These are phyloP conservation scores for Apamea crenata DNA, from an alignment of 2,888 invertebrate species.

Conservation along the genomic window DNA sequence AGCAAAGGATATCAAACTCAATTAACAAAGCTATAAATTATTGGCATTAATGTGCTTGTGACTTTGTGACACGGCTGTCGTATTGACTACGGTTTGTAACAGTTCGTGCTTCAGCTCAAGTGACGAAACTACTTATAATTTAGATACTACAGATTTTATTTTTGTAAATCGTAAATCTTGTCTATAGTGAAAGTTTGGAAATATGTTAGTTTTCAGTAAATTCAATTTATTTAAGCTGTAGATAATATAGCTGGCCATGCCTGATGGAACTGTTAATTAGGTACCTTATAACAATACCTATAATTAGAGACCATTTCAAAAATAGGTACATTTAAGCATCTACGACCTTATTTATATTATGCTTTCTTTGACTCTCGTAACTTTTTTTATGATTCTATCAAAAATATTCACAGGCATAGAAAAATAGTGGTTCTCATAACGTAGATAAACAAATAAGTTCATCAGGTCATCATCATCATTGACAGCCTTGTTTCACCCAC, in stretches of 20 bases:
- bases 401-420: not conserved
- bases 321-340: not conserved
- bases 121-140: slow-evolving; percentile 15
- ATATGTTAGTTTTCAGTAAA: not conserved
- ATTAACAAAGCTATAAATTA: slow-evolving; percentile 66
- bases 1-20: slow-evolving; percentile 62
- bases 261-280: not conserved
- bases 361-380: not conserved
- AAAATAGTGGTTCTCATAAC: not conserved
- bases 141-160: not conserved
- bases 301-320: not conserved
- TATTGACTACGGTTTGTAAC: slow-evolving; percentile 23
- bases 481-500: not conserved
- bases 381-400: not conserved
- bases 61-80: slow-evolving; percentile 45
- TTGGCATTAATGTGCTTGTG: slow-evolving; percentile 45
- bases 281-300: not conserved
- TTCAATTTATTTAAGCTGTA: not conserved
- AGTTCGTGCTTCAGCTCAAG: slow-evolving; percentile 16
- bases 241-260: not conserved
- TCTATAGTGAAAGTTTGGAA: not conserved
- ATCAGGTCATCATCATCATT: not conserved
- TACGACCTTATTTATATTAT: not conserved
- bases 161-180: not conserved
- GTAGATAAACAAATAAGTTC: not conserved